These are phyloP conservation scores for Callorhinus ursinus DNA, from an alignment of 2,113 vertebrate species.

Conservation along the genomic window DNA sequence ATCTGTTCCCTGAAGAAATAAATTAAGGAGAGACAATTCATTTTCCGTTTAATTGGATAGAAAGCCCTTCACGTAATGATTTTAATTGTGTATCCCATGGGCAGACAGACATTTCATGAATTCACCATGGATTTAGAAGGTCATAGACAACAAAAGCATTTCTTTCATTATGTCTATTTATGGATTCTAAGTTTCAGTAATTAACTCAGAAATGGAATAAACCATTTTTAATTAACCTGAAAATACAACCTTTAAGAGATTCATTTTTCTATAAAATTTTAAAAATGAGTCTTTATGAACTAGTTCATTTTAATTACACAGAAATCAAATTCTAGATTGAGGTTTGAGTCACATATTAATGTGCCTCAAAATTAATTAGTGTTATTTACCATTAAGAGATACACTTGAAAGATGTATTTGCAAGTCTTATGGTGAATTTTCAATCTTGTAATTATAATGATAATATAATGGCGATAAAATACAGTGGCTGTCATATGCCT, in stretches of 20 bases:
- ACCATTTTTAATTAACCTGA: constrained; percentile 60
- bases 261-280: constrained; percentile 52
- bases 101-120: constrained; percentile 10
- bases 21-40: background rate
- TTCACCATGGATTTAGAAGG: constrained; percentile 6
- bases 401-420: background rate
- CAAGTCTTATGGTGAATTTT: background rate
- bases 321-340: background rate
- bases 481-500: background rate
- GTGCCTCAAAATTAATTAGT: background rate
- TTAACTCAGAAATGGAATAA: constrained; percentile 39
- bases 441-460: background rate
- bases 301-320: constrained; percentile 47
- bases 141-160: constrained; percentile 53
- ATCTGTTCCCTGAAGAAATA: background rate
- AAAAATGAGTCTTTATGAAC: constrained; percentile 20
- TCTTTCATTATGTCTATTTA: background rate
- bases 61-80: background rate
- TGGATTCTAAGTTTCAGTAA: constrained; percentile 32
- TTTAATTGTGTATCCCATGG: background rate
- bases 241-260: background rate
- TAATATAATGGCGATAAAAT: background rate
- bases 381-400: constrained; percentile 9
- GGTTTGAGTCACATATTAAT: constrained; percentile 4
- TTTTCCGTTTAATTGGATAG: constrained; percentile 17